Evolutionary conservation across 2,888 invertebrate genomes (phyloP).

Genomic region (Drosophila eohydei): DNA sequence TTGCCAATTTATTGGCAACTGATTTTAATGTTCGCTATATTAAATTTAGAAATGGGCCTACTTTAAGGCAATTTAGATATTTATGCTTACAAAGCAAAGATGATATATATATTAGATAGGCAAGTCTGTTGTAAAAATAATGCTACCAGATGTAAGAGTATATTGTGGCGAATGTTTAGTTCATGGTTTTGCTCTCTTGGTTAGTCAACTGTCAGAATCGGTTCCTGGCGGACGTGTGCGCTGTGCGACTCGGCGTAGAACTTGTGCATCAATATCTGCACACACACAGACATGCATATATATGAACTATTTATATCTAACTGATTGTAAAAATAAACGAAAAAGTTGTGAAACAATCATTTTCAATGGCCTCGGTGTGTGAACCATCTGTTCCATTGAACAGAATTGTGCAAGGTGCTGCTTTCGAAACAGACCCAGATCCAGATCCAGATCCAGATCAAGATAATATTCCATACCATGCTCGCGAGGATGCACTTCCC

Average conservation of each 20-base stretch:
- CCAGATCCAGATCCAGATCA: conserved; percentile 45
- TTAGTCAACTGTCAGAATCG: conserved; percentile 36
- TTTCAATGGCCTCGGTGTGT: conserved; percentile 49
- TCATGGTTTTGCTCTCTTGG: conserved; percentile 16
- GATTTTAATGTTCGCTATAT: not conserved
- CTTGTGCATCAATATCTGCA: conserved; percentile 14
- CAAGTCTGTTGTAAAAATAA: not conserved
- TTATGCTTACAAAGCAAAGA: not conserved
- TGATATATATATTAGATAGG: not conserved
- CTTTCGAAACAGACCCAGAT: conserved; percentile 3
- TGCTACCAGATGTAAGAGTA: conserved; percentile 12
- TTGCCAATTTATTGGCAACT: too few relatives aligned
- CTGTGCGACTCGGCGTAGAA: conserved; percentile 6
- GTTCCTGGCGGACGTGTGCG: conserved; percentile 36
- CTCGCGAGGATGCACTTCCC: conserved; percentile 93
- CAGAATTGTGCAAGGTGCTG: conserved; percentile 13
- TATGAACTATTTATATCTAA: conserved; percentile 25
- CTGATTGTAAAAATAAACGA: conserved; percentile 45
- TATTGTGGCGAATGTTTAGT: conserved; percentile 4
- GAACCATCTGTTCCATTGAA: conserved; percentile 33
- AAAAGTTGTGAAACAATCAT: conserved; percentile 30
- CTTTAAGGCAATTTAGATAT: not conserved
- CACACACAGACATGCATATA: conserved; percentile 2
- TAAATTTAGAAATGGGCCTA: not conserved
- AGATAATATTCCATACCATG: conserved; percentile 92